Evolutionary conservation across 2,888 invertebrate species (phyloP), one percentile per base, ranked within the genome.

Genomic region (Brenthis hecate): DNA sequence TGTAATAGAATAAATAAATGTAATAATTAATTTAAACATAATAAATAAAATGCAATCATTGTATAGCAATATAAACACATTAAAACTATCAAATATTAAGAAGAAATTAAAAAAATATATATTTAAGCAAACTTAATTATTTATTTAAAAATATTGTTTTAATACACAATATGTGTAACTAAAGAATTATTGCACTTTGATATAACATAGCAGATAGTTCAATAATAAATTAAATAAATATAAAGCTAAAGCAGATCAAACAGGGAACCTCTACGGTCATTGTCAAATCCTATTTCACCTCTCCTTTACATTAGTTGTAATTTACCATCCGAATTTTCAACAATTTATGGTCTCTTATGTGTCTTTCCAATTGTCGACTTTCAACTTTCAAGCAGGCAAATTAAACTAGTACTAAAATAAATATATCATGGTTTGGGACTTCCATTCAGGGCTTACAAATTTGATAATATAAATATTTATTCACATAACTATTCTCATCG

Each of bases 401-500:
- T 43, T 13, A 69, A 56, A 57, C 2, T 19, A n/a, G 62, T 55
- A 61, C 56, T 8, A 56, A 23, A 53, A 68, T 57, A 13, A 63
- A 13, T 13, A 11, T 19, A 13, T 58, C 23, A 57, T 62, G 60
- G 13, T 61, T 56, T 54, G 65, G 53, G 51, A 62, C 53, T 69
- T 57, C 60, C 67, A 62, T 55, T 67, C 65, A 69, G 47, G 69
- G 62, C 57, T 51, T 69, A 68, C 43, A 65, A 51, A 62, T 50
- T 61, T 56, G 54, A 54, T 65, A 54, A 56, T 56, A 32, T 60
- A 54, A 51, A 50, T 64, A 23, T 60, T 63, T 71, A 71, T 66
- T 50, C 57, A 72, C 65, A 62, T 64, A 56, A 70, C 63, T 72
- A 66, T 66, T 57, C 63, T 65, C 54, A 65, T 68, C 65, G 72